phyloP scores from a whole-genome alignment of 2,888 invertebrate genomes.

The Leptinotarsa rubiginosa region DNA sequence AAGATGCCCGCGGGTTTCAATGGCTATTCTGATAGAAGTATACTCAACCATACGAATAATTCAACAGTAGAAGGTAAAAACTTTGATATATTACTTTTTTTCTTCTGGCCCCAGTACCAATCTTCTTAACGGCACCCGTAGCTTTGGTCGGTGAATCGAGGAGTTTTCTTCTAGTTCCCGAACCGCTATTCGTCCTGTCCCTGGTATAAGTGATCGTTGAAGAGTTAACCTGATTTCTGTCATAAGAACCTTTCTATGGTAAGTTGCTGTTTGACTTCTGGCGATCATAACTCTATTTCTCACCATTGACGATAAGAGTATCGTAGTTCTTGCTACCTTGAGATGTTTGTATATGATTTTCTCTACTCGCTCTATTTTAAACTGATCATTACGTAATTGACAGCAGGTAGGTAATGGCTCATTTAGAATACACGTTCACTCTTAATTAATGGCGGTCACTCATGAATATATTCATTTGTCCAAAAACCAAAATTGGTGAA shows the following conservation, averaged over 20 bases:
- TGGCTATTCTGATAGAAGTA: too few relatives aligned
- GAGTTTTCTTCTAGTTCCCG: background rate
- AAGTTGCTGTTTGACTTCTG: background rate
- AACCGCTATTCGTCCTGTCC: background rate
- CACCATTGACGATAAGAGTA: conserved; percentile 6
- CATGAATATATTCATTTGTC: too few relatives aligned
- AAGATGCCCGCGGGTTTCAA: too few relatives aligned
- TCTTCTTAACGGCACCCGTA: background rate
- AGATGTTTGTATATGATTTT: conserved; percentile 8
- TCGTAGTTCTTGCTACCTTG: background rate
- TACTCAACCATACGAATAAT: too few relatives aligned
- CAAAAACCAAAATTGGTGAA: too few relatives aligned
- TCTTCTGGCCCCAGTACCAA: background rate
- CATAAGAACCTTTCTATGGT: background rate
- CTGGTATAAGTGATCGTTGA: background rate
- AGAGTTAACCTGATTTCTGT: background rate
- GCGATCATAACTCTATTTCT: conserved; percentile 1
- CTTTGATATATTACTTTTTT: background rate
- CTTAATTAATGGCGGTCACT: too few relatives aligned
- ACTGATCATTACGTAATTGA: too few relatives aligned
- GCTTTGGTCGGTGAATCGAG: background rate
- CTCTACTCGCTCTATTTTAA: too few relatives aligned
- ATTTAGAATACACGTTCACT: too few relatives aligned
- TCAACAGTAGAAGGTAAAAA: too few relatives aligned
- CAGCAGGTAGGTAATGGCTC: too few relatives aligned